These are phyloP conservation scores for Cyclina sinensis DNA, from an alignment of 1,140 invertebrate genomes.

Conservation along the genomic window DNA sequence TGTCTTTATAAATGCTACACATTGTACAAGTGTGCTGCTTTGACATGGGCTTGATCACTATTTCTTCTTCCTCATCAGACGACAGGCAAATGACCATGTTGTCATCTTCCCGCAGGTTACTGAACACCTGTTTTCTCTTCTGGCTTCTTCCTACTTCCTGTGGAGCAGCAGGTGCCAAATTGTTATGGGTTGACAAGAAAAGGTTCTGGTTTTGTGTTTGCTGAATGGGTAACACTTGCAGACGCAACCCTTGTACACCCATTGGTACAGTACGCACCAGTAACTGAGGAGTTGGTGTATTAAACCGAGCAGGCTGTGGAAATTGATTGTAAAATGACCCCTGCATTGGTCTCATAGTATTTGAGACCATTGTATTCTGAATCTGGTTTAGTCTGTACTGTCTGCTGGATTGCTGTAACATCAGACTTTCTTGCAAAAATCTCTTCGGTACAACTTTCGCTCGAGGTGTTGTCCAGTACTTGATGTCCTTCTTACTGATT, in stretches of 20 bases:
- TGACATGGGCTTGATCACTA: neutral
- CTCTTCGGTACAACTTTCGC: neutral
- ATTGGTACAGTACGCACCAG: slow-evolving; percentile 44
- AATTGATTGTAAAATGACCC: neutral
- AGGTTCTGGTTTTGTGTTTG: neutral
- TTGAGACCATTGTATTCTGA: neutral
- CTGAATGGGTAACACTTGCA: slow-evolving; percentile 49
- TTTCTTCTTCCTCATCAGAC: slow-evolving; percentile 56
- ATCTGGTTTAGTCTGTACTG: slow-evolving; percentile 6
- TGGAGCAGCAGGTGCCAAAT: neutral
- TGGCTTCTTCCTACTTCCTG: slow-evolving; percentile 1
- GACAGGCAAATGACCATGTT: slow-evolving; percentile 60
- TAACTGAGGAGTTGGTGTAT: slow-evolving; percentile 49
- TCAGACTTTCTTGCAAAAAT: neutral
- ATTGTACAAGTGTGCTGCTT: neutral
- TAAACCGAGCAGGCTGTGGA: neutral
- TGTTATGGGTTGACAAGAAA: neutral
- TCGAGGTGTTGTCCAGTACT: slow-evolving; percentile 49
- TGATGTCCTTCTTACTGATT: slow-evolving; percentile 47
- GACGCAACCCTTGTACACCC: slow-evolving; percentile 22
- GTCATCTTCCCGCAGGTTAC: slow-evolving; percentile 41
- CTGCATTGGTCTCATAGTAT: neutral
- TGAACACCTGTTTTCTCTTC: slow-evolving; percentile 65
- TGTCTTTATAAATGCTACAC: neutral
- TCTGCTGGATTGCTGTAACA: neutral